Evolutionary conservation across 2,888 invertebrate genomes (phyloP).

Genomic region (Steinernema hermaphroditum): DNA sequence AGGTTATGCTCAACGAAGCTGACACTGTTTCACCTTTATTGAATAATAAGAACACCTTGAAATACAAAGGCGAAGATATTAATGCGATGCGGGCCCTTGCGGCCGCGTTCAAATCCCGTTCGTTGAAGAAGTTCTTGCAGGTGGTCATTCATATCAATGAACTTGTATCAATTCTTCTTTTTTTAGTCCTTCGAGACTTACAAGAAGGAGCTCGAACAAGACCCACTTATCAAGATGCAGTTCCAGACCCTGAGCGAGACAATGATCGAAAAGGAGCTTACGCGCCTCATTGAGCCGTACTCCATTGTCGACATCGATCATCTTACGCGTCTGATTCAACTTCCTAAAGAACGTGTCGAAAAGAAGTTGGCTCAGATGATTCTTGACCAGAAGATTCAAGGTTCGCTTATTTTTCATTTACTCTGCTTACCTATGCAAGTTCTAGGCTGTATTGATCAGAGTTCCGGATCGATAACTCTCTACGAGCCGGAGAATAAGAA

Average conservation of each 20-base stretch:
- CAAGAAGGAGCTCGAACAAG: constrained; percentile 72
- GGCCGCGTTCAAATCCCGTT: constrained; percentile 61
- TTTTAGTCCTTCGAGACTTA: neutral
- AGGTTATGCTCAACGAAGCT: constrained; percentile 72
- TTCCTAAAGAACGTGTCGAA: constrained; percentile 74
- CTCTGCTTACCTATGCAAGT: too few species aligned
- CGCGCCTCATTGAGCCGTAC: constrained; percentile 97
- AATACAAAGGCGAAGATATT: constrained; percentile 85
- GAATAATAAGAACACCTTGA: constrained; percentile 87
- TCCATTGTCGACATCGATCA: constrained; percentile 79
- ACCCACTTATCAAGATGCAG: constrained; percentile 94
- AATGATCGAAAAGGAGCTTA: constrained; percentile 97
- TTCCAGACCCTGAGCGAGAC: constrained; percentile 94
- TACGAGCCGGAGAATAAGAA: constrained; percentile 3
- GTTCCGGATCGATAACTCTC: neutral
- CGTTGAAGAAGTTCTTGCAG: neutral
- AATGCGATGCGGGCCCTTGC: constrained; percentile 98
- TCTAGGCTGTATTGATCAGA: neutral
- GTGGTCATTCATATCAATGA: too few species aligned
- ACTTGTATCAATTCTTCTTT: too few species aligned
- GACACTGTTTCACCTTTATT: constrained; percentile 73
- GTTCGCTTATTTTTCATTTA: constrained; percentile 49
- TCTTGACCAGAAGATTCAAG: constrained; percentile 87
- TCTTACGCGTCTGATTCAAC: constrained; percentile 60
- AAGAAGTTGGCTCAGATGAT: constrained; percentile 99